phyloP scores from a whole-genome alignment of 1,140 invertebrate species.

The Cotesia typhae region DNA sequence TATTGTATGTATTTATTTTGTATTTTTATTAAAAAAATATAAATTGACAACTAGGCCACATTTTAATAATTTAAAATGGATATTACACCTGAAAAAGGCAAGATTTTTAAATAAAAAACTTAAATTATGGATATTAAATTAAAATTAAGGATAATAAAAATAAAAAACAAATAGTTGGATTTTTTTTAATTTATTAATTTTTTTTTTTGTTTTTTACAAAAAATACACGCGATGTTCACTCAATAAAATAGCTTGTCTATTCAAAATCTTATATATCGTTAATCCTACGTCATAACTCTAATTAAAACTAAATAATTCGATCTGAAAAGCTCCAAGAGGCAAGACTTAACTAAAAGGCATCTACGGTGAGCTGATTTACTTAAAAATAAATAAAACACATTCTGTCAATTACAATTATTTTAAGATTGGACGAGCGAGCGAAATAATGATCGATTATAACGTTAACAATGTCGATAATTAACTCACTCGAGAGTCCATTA shows the following conservation, averaged over 20 bases:
- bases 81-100: too few species aligned
- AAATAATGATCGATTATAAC: conserved; percentile 14
- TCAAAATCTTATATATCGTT: conserved; percentile 35
- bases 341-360: conserved; percentile 38
- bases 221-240: conserved; percentile 37
- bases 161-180: neutral
- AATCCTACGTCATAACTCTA: conserved; percentile 30
- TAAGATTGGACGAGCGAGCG: neutral
- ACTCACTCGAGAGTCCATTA: conserved; percentile 24
- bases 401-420: conserved; percentile 1
- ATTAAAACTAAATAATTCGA: conserved; percentile 15
- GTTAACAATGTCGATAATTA: conserved; percentile 28
- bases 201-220: conserved; percentile 27
- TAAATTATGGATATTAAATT: neutral
- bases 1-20: too few species aligned
- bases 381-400: conserved; percentile 26
- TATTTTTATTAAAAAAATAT: too few species aligned
- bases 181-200: conserved; percentile 16
- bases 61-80: too few species aligned
- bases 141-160: neutral
- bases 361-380: conserved; percentile 37
- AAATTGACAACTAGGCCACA: too few species aligned
- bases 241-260: conserved; percentile 40
- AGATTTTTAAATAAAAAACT: neutral
- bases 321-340: conserved; percentile 36